A percentile compares a stretch with the other conserved stretches of the same genome.
Evolutionary conservation across 2,888 invertebrate genomes (phyloP).

Genomic region (Apantesis nais): DNA sequence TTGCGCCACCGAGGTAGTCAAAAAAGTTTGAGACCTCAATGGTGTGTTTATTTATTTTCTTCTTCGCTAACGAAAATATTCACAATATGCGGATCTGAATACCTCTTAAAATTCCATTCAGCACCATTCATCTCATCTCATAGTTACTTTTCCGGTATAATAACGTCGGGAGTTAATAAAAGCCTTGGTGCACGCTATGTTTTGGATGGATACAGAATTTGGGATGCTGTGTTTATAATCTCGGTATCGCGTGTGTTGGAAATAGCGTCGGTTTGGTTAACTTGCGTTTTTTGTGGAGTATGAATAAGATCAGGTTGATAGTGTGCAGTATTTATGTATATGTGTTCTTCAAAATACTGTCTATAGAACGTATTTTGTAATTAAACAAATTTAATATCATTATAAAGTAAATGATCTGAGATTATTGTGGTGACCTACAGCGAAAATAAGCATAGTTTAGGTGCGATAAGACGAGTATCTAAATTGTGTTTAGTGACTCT

Average conservation of each 20-base stretch:
- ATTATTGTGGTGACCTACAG: no score
- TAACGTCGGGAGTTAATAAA: constrained; percentile 23
- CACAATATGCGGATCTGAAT: background rate
- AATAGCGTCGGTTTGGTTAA: constrained; percentile 3
- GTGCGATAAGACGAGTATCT: no score
- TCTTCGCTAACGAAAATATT: background rate
- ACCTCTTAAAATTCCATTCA: background rate
- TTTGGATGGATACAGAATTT: constrained; percentile 19
- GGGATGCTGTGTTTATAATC: constrained; percentile 34
- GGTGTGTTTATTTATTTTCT: background rate
- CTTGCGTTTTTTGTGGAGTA: background rate
- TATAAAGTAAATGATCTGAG: no score
- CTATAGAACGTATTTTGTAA: no score
- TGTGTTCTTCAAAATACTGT: background rate
- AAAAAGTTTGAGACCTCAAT: background rate
- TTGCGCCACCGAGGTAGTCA: no score
- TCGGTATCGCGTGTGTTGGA: constrained; percentile 33
- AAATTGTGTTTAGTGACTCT: no score
- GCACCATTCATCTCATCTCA: constrained; percentile 13
- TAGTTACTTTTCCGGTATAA: constrained; percentile 20
- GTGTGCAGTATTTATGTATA: background rate
- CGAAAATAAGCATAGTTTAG: no score
- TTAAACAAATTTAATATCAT: no score
- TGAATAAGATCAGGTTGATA: background rate
- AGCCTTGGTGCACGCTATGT: constrained; percentile 36